Conservation (phyloP, 2,888 invertebrate species). For the Meandrusa payeni region DNA sequence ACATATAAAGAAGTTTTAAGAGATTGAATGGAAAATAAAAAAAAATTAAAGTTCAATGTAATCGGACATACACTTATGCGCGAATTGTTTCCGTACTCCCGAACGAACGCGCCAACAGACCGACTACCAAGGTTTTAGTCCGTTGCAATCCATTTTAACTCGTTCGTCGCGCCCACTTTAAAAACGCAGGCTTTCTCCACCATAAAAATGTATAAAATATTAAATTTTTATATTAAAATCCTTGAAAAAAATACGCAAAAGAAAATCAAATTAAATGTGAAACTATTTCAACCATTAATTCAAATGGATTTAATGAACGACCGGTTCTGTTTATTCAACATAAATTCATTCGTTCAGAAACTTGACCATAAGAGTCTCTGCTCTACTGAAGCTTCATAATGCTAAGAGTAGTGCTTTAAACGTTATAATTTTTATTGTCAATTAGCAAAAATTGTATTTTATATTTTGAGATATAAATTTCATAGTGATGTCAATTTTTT, state of each 20-base stretch:
- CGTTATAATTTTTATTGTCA: constrained; percentile 2
- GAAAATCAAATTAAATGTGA: constrained; percentile 2
- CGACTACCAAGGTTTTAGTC: too few species aligned
- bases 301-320: constrained; percentile 17
- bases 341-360: constrained; percentile 18
- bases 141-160: too few species aligned
- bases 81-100: too few species aligned
- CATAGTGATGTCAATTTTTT: too few species aligned
- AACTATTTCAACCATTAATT: constrained; percentile 17
- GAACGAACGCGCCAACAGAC: too few species aligned
- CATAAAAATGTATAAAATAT: not conserved
- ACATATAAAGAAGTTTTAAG: too few species aligned
- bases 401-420: constrained; percentile 2
- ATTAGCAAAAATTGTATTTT: not conserved
- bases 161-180: too few species aligned
- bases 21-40: too few species aligned
- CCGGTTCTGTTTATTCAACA: constrained; percentile 15
- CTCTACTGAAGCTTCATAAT: constrained; percentile 8
- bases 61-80: too few species aligned
- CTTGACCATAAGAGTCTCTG: constrained; percentile 12
- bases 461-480: too few species aligned
- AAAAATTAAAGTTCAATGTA: too few species aligned
- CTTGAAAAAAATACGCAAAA: not conserved
- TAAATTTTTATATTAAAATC: not conserved
- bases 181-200: too few species aligned